Base-by-base conservation (phyloP, 2,113 vertebrate species). In the Gadus chalcogrammus region DNA sequence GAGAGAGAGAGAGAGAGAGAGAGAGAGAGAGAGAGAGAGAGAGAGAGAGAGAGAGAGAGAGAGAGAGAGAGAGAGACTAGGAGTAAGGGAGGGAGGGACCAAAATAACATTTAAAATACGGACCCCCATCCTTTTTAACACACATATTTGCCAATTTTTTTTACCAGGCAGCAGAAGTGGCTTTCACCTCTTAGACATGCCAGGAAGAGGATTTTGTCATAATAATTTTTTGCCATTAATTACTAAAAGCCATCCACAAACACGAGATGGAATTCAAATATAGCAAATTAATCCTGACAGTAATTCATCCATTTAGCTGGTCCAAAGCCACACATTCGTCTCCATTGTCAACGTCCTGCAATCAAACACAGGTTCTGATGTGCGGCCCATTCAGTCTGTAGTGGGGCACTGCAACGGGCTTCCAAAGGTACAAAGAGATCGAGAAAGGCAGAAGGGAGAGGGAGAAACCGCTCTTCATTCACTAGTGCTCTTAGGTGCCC, bases 151-250 rank as follows among this genome's bases (percentile, higher is more conserved):
- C 68, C 67, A 64, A 61, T 74, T 67, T 78, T 78, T 81, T 80
- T 63, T 20, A 70, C 72, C 79, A 80, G 72, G 64, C 42, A 65
- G 72, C 74, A 70, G 83, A 83, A 72, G 61, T 62, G 59, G 75
- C 84, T 84, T 87, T 88, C 78, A 88, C 88, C 74, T 78, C 65
- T n/a, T 2, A n/a, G 68, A 65, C 68, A 67, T 20, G 20, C 56
- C 38, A 59, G 56, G 65, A 68, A 67, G 59, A 66, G 58, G 64
- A 67, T 74, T 58, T 73, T 75, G 79, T 84, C 77, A 60, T 80
- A 35, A 67, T 72, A 72, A 62, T 76, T 85, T 85, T 84, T 81
- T 67, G 69, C 74, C 82, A 77, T 88, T 85, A 86, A 90, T 89
- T 85, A 85, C 81, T 66, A 58, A 61, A 71, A 68, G 27, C 76